Conservation (phyloP, 1,140 invertebrate genomes). For the Heliothis subflexa region DNA sequence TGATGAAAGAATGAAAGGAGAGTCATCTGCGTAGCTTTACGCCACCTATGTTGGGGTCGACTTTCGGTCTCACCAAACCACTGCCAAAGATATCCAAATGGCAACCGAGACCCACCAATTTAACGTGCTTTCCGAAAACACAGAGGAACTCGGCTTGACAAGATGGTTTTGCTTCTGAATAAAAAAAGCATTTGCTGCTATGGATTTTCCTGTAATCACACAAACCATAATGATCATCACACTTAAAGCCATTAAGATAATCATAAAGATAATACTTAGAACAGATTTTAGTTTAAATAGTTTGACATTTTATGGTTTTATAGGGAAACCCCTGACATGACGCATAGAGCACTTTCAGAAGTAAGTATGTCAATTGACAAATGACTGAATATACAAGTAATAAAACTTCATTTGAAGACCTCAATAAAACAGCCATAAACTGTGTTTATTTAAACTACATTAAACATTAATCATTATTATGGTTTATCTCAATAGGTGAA, state of each 20-base stretch:
- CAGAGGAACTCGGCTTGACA: no score
- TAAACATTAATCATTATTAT: not conserved
- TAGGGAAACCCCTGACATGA: not conserved
- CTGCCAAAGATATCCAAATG: no score
- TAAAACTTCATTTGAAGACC: not conserved
- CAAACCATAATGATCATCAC: not conserved
- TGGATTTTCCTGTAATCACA: not conserved
- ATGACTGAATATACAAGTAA: not conserved
- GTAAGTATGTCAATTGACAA: conserved; percentile 4
- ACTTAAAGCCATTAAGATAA: not conserved
- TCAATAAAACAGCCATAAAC: no score
- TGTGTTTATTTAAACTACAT: not conserved
- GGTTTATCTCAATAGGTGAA: no score
- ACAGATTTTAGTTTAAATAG: not conserved
- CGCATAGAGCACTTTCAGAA: not conserved
- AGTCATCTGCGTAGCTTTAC: no score
- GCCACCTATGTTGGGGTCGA: no score
- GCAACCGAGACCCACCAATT: no score
- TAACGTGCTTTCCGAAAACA: no score
- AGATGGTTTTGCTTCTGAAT: no score
- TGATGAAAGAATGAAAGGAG: no score
- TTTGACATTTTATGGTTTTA: not conserved
- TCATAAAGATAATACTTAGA: conserved; percentile 8
- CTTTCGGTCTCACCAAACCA: no score
- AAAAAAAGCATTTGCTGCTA: no score